Base-by-base conservation (phyloP, 2,888 invertebrate genomes). In the Callyntrura sp. region DNA sequence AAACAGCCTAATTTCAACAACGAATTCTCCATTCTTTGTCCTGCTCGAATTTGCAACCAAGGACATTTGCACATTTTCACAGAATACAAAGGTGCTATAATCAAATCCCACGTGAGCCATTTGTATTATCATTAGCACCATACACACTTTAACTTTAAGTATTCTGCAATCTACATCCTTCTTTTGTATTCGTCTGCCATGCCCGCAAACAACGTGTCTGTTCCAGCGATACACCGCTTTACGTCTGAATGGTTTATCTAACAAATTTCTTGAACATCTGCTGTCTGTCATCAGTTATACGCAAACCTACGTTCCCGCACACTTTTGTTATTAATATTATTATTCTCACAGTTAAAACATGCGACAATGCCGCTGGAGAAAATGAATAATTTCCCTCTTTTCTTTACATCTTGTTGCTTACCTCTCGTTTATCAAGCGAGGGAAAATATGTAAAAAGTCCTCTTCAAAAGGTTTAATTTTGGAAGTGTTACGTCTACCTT, bases 91-190 rank as follows among this genome's bases (percentile, higher is more conserved):
- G 60, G 23, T 73, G 73, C 23, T 73, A 48, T 73, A 3, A 1
- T 11, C 12, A 0, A 73, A 23, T 73, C 73, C 48, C 73, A 45
- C 12, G 73, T 48, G 73, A 51, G 23, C 73, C 73, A 48, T 73
- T 73, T 48, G 73, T 73, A 73, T 48, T 73, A 48, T 51, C 73
- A 73, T 73, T 73, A 48, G 73, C 23, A 48, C n/a, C 45, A 5
- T 3, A 35, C 35, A 35, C 6, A 35, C 35, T 35, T n/a, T 35
- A 35, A 35, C 35, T 35, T 2, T 35, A 35, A n/a, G n/a, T n/a
- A n/a, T n/a, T n/a, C n/a, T n/a, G 35, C 6, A 35, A 35, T 35
- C 35, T 6, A 35, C 6, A 35, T 35, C 35, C 35, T 2, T 35
- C 35, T 6, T 35, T 35, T 35, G 35, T 35, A 6, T 35, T 35